These are phyloP conservation scores for Mesorhabditis sp. DNA, from an alignment of 2,888 invertebrate genomes.

Conservation along the genomic window DNA sequence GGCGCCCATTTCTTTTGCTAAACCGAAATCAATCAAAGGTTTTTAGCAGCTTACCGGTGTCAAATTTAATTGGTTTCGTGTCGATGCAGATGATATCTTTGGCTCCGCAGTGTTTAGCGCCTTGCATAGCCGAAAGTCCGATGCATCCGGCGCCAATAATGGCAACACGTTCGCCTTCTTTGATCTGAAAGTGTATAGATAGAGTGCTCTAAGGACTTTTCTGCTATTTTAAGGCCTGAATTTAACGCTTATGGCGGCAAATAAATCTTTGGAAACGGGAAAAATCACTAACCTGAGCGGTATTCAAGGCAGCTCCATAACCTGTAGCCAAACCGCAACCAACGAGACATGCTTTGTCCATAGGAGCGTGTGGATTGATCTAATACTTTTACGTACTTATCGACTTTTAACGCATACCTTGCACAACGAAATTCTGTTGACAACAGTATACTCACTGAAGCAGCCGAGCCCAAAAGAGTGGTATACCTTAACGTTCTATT, in stretches of 20 bases:
- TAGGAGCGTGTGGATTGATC: constrained; percentile 74
- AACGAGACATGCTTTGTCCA: constrained; percentile 80
- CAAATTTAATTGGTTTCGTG: not conserved
- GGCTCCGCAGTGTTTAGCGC: not conserved
- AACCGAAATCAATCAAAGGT: too few relatives aligned
- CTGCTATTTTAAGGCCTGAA: too few relatives aligned
- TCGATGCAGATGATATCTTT: constrained; percentile 4
- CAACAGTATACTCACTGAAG: constrained; percentile 88
- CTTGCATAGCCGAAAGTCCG: not conserved
- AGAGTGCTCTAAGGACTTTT: not conserved
- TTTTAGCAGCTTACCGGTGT: not conserved
- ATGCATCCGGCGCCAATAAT: constrained; percentile 2
- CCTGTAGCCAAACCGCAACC: constrained; percentile 90
- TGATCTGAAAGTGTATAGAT: not conserved
- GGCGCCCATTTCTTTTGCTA: not conserved
- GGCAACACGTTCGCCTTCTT: not conserved
- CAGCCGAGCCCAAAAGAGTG: constrained; percentile 87
- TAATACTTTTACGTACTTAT: constrained; percentile 51
- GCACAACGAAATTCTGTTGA: constrained; percentile 82
- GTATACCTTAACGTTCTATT: constrained; percentile 34
- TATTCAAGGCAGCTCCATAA: constrained; percentile 84
- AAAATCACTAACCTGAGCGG: constrained; percentile 68
- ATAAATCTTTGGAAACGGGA: not conserved
- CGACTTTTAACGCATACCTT: constrained; percentile 68
- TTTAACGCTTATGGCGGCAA: too few relatives aligned